These are phyloP conservation scores for Panulirus ornatus DNA, from an alignment of 1,140 invertebrate genomes.

Conservation along the genomic window DNA sequence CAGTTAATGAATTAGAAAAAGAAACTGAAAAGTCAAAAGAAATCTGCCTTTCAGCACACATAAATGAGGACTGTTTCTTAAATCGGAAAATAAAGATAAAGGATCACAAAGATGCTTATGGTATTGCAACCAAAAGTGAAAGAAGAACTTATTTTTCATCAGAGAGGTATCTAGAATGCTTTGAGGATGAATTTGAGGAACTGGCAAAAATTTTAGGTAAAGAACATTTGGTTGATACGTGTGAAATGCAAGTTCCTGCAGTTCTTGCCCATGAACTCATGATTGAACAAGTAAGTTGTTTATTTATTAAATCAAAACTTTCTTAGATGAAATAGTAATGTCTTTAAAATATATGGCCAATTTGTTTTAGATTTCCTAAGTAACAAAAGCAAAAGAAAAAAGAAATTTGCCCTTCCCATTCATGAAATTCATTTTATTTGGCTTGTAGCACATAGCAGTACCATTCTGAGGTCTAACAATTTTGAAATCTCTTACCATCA, in stretches of 20 bases:
- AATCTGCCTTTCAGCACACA: background rate
- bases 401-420: no score
- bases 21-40: background rate
- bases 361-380: no score
- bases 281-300: slow-evolving; percentile 58
- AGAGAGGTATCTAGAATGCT: slow-evolving; percentile 59
- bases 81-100: slow-evolving; percentile 60
- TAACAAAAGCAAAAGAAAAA: no score
- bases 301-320: background rate
- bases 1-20: background rate
- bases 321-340: background rate
- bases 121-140: slow-evolving; percentile 31
- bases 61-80: slow-evolving; percentile 67
- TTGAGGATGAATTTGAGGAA: slow-evolving; percentile 68
- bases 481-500: no score
- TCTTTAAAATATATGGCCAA: no score
- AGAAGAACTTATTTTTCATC: slow-evolving; percentile 68
- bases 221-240: slow-evolving; percentile 37
- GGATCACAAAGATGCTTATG: slow-evolving; percentile 47
- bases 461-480: no score
- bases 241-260: slow-evolving; percentile 48
- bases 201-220: slow-evolving; percentile 54
- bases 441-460: no score
- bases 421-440: no score
- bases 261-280: slow-evolving; percentile 56